These are phyloP conservation scores for Micromys minutus DNA, from an alignment of 2,113 vertebrate genomes.

Conservation along the genomic window DNA sequence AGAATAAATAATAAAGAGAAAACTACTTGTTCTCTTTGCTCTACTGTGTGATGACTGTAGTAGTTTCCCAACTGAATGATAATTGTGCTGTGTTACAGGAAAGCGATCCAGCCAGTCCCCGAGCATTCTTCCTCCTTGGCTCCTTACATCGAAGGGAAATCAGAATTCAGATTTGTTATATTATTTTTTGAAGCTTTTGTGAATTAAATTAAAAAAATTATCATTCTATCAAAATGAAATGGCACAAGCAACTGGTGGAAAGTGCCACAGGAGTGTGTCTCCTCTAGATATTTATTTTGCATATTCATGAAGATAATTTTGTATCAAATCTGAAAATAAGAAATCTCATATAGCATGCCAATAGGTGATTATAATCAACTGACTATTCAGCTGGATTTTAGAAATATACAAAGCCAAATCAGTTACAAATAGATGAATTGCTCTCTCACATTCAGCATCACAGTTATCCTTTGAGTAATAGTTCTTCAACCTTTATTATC, in stretches of 20 bases:
- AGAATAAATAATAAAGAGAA: constrained; percentile 55
- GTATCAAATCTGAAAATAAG: constrained; percentile 40
- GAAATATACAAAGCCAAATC: constrained; percentile 37
- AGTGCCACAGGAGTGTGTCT: background rate
- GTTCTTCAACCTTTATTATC: background rate
- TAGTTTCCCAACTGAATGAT: constrained; percentile 60
- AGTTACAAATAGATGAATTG: constrained; percentile 42
- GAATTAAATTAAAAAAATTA: constrained; percentile 19
- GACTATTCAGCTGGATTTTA: constrained; percentile 60
- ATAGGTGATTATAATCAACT: constrained; percentile 47
- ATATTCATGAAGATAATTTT: constrained; percentile 30
- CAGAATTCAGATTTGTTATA: constrained; percentile 48
- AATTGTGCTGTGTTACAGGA: constrained; percentile 33
- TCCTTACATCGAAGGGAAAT: constrained; percentile 45
- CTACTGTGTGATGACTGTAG: constrained; percentile 44
- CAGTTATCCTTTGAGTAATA: background rate
- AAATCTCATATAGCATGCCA: constrained; percentile 23
- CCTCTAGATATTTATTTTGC: constrained; percentile 57
- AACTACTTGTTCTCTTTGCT: constrained; percentile 40
- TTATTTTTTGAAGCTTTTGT: constrained; percentile 38
- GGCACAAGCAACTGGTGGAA: constrained; percentile 28
- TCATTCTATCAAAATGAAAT: constrained; percentile 37
- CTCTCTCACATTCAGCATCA: background rate
- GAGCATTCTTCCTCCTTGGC: constrained; percentile 17
- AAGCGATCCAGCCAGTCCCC: background rate